phyloP scores from a whole-genome alignment of 2,113 vertebrate genomes.

The Emydocephalus ijimae region DNA sequence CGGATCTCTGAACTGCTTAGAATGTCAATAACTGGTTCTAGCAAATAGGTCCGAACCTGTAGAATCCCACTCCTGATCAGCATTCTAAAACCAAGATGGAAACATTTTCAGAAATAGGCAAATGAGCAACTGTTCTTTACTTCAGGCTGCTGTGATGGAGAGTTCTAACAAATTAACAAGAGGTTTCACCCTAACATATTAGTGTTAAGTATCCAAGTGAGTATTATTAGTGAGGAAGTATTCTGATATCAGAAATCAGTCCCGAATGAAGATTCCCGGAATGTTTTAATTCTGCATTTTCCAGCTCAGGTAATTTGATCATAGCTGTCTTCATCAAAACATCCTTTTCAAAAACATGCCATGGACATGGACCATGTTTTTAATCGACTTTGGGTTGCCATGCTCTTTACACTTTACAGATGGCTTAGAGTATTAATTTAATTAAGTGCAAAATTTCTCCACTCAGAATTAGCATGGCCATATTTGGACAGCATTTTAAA shows the following conservation, averaged over 20 bases:
- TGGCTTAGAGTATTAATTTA: background rate
- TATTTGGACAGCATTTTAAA: background rate
- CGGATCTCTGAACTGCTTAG: too few species aligned
- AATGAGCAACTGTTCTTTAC: background rate
- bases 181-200: too few species aligned
- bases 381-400: background rate
- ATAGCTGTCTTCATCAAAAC: background rate
- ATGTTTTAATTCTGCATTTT: background rate
- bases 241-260: background rate
- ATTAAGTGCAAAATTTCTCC: background rate
- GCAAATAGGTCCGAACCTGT: too few species aligned
- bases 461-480: background rate
- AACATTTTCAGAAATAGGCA: background rate
- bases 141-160: background rate
- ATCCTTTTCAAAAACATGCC: background rate
- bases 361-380: background rate
- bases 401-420: background rate
- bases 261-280: background rate
- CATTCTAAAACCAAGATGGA: background rate
- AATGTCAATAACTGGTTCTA: too few species aligned
- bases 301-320: background rate
- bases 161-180: background rate
- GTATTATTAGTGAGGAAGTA: background rate
- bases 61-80: background rate
- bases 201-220: background rate